Evolutionary conservation across 2,888 invertebrate genomes (phyloP), one percentile per base, ranked within the genome.

Genomic region (Dexiosoma caninum): DNA sequence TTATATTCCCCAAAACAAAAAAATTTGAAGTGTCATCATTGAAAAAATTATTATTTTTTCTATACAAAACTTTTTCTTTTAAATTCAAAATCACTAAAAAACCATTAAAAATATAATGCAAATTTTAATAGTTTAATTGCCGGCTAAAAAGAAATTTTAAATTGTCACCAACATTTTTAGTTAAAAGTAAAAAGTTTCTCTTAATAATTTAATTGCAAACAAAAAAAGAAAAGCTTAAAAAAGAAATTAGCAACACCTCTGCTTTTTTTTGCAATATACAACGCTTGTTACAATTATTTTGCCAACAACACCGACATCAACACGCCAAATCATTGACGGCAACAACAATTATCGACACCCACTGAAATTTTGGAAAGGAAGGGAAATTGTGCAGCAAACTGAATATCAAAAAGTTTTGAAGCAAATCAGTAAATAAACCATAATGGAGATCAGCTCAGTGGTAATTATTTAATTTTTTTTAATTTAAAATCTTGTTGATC

Each of bases 361-460:
- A 75, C 79, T 57, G 51, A 14, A 19, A 10, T 30, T 53, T 62
- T 42, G 66, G 35, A 64, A 49, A 71, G 6, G 27, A 27, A n/a
- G n/a, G 59, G 53, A 67, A 70, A 62, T 69, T 55, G 44, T 62
- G 21, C 30, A 75, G 46, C 12, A 14, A 19, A 21, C 21, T 21
- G 37, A 62, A 44, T 32, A 55, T 37, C 44, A 46, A 40, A n/a
- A n/a, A 14, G 16, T 21, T 49, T 49, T 7, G 32, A 42, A 16
- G 4, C 21, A 32, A n/a, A 40, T 21, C 19, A n/a, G 46, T 27
- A 64, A 55, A 35, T 37, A 37, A 35, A 2, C 40, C 14, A 70
- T 55, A 10, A 77, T 77, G 77, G 77, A 77, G 62, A 77, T 77
- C 74, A 55, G 27, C 30, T 67, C 78, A 67, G 70, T 40, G 78